Evolutionary conservation across 2,113 vertebrate genomes (phyloP), one percentile per base, ranked within the genome.

Genomic region (Genyomyrus donnyi): DNA sequence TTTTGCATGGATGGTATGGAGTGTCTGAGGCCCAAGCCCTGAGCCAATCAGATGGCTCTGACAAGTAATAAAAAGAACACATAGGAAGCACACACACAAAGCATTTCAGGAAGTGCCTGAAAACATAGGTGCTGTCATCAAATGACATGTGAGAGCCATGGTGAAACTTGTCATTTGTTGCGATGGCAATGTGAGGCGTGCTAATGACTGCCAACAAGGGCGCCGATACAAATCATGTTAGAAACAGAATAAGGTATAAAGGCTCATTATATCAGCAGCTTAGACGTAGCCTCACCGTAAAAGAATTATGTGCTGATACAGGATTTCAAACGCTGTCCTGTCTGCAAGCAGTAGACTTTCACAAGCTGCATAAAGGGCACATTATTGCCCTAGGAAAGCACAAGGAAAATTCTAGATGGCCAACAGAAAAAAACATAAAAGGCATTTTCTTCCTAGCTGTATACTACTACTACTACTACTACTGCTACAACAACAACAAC

Each of bases 1-100:
- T 2, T 97, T 96, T 96, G 96, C 96, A 96, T 97, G 97, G 96
- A 96, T 96, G 96, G 97, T 97, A 97, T 97, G 96, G 97, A 97
- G 97, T 96, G 97, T 97, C 96, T 97, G 96, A 96, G 96, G 96
- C 97, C 97, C 97, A 97, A 96, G 97, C 96, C 96, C 96, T 97
- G 96, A 95, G 95, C 97, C 97, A 95, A 97, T 97, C 98, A 97
- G 96, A 98, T 96, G 96, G 96, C 95, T 97, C 97, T 97, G 96
- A 98, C 97, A 98, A 95, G 87, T 13, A 88, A 88, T 93, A 94
- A 94, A 94, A 93, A 93, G 87, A 70, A 50, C 88, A 91, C 95
- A 93, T 49, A 56, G n/a, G 56, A 74, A 8, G 83, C 49, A 45
- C 19, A 45, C 74, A 56, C 50, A 42, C 87, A 88, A 62, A 85